phyloP scores from a whole-genome alignment of 2,113 vertebrate genomes.

The Zosterops pallidus region DNA sequence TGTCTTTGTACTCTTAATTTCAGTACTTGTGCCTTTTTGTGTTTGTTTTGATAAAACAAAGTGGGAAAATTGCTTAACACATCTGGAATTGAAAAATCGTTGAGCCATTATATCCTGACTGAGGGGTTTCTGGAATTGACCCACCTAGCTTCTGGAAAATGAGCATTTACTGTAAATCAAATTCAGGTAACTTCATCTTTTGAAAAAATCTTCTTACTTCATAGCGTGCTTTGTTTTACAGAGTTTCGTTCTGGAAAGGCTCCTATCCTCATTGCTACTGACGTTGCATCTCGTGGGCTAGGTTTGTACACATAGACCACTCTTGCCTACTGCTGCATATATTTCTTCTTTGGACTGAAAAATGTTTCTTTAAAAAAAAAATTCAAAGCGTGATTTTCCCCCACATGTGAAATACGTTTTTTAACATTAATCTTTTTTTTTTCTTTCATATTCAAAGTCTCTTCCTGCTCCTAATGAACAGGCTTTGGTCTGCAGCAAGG shows the following conservation, averaged over 20 bases:
- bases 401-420: conserved; percentile 70
- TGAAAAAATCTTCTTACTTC: conserved; percentile 12
- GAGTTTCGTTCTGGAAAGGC: conserved; percentile 97
- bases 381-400: conserved; percentile 70
- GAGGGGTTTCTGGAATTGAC: not conserved
- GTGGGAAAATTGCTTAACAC: not conserved
- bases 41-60: not conserved
- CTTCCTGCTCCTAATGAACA: conserved; percentile 81
- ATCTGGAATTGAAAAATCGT: not conserved
- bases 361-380: conserved; percentile 54
- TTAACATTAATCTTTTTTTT: conserved; percentile 71
- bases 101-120: not conserved
- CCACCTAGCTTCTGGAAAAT: not conserved
- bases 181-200: not conserved
- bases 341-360: conserved; percentile 72
- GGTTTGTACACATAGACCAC: conserved; percentile 88
- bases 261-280: conserved; percentile 97
- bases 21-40: not conserved
- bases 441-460: conserved; percentile 79
- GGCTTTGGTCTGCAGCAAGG: conserved; percentile 82
- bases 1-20: not conserved
- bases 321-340: conserved; percentile 70
- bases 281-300: conserved; percentile 98
- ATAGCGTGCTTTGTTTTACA: conserved; percentile 73
- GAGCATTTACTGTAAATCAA: not conserved